Conservation (phyloP, 2,113 vertebrate genomes). For the Silurus asotus region DNA sequence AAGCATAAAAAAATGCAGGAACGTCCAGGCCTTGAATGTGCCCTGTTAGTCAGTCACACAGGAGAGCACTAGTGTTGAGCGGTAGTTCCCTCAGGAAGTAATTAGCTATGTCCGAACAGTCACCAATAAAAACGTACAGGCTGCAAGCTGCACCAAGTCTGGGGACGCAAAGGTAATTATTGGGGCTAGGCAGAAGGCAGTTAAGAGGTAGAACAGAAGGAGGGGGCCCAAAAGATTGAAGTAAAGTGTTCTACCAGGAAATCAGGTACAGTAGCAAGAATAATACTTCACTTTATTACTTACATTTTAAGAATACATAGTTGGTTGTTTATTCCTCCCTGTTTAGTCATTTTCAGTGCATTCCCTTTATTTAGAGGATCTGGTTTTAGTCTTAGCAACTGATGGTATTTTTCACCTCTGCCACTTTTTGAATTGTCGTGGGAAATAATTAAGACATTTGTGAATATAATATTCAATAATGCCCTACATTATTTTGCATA, state of each 20-base stretch:
- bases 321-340: not conserved
- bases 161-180: conserved; percentile 33
- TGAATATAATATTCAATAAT: not conserved
- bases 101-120: conserved; percentile 48
- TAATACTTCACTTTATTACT: too few species aligned
- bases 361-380: not conserved
- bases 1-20: conserved; percentile 30
- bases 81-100: conserved; percentile 51
- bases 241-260: conserved; percentile 30
- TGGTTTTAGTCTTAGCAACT: not conserved
- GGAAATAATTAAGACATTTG: not conserved
- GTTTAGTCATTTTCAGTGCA: not conserved
- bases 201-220: not conserved
- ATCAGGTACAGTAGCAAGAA: conserved; percentile 24
- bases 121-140: conserved; percentile 44
- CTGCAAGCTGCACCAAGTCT: conserved; percentile 36
- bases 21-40: conserved; percentile 23
- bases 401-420: not conserved
- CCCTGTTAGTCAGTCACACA: conserved; percentile 45
- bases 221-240: not conserved
- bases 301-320: not conserved
- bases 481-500: not conserved
- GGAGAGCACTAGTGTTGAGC: conserved; percentile 26
- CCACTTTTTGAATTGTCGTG: not conserved
- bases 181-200: not conserved